Evolutionary conservation across 2,888 invertebrate genomes (phyloP).

Genomic region (Amorpha juglandis): DNA sequence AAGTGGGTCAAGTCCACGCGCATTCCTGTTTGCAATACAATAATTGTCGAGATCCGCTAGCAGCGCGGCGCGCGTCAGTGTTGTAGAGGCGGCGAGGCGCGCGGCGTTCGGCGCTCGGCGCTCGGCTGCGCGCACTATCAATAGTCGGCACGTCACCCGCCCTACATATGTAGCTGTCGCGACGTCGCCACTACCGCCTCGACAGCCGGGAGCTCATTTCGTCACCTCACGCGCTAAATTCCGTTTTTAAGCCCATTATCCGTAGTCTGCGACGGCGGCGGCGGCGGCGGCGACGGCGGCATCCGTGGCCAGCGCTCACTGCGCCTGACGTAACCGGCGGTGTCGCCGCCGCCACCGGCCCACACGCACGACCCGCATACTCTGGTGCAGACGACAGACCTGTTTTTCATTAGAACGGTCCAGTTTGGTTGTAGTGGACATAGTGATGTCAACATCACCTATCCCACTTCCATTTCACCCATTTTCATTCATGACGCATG

Average conservation of each 20-base stretch:
- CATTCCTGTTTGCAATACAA: constrained; percentile 23
- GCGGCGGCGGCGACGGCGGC: constrained; percentile 44
- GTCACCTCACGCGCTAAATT: constrained; percentile 71
- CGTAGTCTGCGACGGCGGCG: constrained; percentile 45
- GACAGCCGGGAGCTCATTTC: constrained; percentile 63
- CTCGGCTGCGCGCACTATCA: constrained; percentile 57
- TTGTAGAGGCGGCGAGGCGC: constrained; percentile 34
- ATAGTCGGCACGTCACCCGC: constrained; percentile 71
- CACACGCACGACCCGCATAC: constrained; percentile 49
- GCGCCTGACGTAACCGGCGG: constrained; percentile 51
- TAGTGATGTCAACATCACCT: constrained; percentile 59
- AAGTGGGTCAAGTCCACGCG: constrained; percentile 27
- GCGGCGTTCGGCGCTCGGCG: constrained; percentile 28
- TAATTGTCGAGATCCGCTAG: constrained; percentile 34
- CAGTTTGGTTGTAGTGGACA: no score
- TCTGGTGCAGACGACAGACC: constrained; percentile 53
- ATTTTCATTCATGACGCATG: constrained; percentile 42
- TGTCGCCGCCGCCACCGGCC: constrained; percentile 23
- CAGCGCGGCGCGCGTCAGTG: constrained; percentile 36
- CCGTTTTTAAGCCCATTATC: constrained; percentile 67
- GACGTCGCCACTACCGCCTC: constrained; percentile 47
- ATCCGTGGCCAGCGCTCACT: constrained; percentile 42
- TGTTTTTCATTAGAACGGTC: constrained; percentile 73
- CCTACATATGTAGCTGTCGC: constrained; percentile 71
- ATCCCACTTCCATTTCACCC: constrained; percentile 50